These are phyloP conservation scores for Siniperca obscura DNA, from an alignment of 2,797 vertebrate species.

Conservation along the genomic window DNA sequence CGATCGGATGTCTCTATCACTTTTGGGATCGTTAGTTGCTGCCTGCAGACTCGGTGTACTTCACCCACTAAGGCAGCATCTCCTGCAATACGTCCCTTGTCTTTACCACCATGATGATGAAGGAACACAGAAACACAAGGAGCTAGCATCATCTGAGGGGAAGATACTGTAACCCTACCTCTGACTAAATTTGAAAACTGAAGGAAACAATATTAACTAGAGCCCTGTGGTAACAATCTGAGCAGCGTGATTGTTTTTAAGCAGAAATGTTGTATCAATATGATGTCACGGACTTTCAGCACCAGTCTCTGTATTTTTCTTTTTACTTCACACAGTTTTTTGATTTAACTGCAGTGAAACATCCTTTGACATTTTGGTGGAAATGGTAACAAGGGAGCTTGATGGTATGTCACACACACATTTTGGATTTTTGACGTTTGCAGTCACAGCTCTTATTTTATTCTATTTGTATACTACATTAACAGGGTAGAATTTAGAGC, in stretches of 20 bases:
- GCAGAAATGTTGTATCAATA: constrained; percentile 31
- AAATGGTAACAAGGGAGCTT: not conserved
- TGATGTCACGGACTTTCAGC: not conserved
- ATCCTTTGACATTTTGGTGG: constrained; percentile 31
- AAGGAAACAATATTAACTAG: constrained; percentile 28
- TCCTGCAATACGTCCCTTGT: constrained; percentile 28
- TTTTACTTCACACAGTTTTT: not conserved
- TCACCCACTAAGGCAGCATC: constrained; percentile 46
- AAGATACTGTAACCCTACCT: constrained; percentile 12
- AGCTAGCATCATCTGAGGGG: constrained; percentile 23
- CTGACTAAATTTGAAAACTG: constrained; percentile 43
- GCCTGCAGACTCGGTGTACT: constrained; percentile 52
- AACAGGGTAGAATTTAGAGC: not conserved
- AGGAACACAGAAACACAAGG: constrained; percentile 27
- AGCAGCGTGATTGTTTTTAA: constrained; percentile 31
- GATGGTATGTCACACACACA: not conserved
- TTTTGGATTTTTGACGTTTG: not conserved
- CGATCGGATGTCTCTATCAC: constrained; percentile 76
- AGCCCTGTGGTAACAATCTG: constrained; percentile 20
- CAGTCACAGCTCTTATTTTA: constrained; percentile 5
- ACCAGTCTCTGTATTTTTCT: not conserved
- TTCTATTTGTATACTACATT: not conserved
- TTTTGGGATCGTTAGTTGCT: constrained; percentile 71
- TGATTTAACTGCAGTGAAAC: constrained; percentile 8
- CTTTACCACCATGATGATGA: constrained; percentile 37